A percentile compares a stretch with the other conserved stretches of the same genome.
phyloP scores from a whole-genome alignment of 2,888 invertebrate genomes.

The Dolomedes plantarius region DNA sequence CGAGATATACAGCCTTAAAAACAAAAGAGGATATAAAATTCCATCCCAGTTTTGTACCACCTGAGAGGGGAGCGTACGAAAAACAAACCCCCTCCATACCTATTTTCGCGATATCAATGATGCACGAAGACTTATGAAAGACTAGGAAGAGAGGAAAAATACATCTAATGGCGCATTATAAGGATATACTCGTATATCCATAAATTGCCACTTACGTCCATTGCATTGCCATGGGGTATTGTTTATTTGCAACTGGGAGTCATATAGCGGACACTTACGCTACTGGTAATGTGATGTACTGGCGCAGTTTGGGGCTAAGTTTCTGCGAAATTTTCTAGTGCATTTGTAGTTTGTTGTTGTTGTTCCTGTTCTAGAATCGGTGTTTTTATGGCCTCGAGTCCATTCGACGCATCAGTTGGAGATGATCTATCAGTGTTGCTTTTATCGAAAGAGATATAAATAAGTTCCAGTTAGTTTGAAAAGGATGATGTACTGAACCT shows the following conservation, averaged over 20 bases:
- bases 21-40: too few species aligned
- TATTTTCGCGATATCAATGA: background rate
- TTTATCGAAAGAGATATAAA: background rate
- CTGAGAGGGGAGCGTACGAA: too few species aligned
- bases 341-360: too few species aligned
- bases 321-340: background rate
- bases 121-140: background rate
- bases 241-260: slow-evolving; percentile 14
- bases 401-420: background rate
- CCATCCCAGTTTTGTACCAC: too few species aligned
- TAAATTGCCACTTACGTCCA: slow-evolving; percentile 8
- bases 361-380: background rate
- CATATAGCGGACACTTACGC: background rate
- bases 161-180: background rate
- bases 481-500: background rate
- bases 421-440: background rate
- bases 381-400: background rate
- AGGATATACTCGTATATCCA: slow-evolving; percentile 4
- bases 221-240: background rate
- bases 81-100: background rate
- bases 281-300: background rate
- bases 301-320: background rate
- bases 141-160: too few species aligned
- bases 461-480: background rate
- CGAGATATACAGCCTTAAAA: too few species aligned